Evolutionary conservation across 2,797 vertebrate genomes (phyloP).

Genomic region (Bradypus variegatus): DNA sequence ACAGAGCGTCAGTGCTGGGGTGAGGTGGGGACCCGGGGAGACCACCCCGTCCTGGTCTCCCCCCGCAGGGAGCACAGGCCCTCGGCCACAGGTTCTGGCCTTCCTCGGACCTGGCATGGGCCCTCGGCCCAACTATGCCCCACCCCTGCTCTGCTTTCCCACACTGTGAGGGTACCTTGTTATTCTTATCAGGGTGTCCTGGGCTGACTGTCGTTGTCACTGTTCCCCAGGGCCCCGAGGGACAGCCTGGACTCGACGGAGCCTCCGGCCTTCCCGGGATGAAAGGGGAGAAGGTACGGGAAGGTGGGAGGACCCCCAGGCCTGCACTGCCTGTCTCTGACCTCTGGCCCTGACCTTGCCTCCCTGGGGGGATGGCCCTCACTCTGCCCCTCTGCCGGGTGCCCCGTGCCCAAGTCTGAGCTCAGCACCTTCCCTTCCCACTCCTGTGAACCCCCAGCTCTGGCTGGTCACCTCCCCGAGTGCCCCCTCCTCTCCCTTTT

Average conservation of each 20-base stretch:
- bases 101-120: no score
- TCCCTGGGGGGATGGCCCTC: neutral
- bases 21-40: neutral
- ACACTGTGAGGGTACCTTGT: neutral
- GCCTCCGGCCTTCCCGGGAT: constrained; percentile 76
- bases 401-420: neutral
- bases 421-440: neutral
- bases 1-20: neutral
- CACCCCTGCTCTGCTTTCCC: neutral
- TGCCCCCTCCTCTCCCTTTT: neutral
- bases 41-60: neutral
- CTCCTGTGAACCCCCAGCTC: neutral
- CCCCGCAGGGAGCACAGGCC: neutral
- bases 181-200: neutral
- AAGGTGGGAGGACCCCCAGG: neutral
- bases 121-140: no score
- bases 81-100: fast-evolving
- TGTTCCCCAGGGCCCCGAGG: constrained; percentile 79
- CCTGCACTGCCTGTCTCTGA: neutral
- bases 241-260: constrained; percentile 81
- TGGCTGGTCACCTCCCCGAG: neutral
- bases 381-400: neutral
- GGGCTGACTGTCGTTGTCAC: constrained; percentile 36
- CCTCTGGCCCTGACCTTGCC: neutral
- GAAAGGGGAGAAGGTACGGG: constrained; percentile 85